Conservation (phyloP, 2,113 vertebrate genomes). For the Amphiprion ocellaris region DNA sequence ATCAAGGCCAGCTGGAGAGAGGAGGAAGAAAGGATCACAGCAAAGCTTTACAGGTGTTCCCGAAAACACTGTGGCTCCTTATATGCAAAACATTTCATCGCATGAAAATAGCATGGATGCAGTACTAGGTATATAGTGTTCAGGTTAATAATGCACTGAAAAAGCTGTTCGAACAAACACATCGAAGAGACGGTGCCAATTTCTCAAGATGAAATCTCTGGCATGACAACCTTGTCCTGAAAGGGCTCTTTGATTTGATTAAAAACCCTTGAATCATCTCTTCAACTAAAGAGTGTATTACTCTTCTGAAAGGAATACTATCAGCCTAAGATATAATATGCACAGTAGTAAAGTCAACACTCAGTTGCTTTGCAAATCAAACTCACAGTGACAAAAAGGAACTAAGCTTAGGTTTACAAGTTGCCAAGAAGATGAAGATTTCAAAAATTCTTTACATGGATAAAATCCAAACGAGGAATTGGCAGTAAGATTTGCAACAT, state of each 20-base stretch:
- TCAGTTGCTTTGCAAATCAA: conserved; percentile 13
- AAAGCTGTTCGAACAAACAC: conserved; percentile 29
- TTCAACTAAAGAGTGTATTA: conserved; percentile 17
- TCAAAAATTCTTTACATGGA: conserved; percentile 30
- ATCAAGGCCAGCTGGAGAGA: conserved; percentile 35
- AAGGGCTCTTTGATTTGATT: conserved; percentile 29
- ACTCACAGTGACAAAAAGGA: background rate
- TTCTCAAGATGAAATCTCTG: conserved; percentile 28
- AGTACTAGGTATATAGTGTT: background rate
- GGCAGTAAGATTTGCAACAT: conserved; percentile 30
- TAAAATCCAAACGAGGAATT: conserved; percentile 33
- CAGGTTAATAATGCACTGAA: background rate
- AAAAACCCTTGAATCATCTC: conserved; percentile 12
- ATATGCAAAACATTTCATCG: conserved; percentile 11
- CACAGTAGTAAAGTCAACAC: background rate
- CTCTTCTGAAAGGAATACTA: conserved; percentile 9
- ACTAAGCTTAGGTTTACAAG: background rate
- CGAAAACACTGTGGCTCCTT: conserved; percentile 22
- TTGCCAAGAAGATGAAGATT: conserved; percentile 22
- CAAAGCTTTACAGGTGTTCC: conserved; percentile 53
- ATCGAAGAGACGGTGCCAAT: background rate
- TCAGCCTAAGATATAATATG: conserved; percentile 7
- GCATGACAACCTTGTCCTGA: conserved; percentile 5
- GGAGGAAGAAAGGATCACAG: conserved; percentile 30
- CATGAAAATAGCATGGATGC: conserved; percentile 1